Evolutionary conservation across 2,888 invertebrate genomes (phyloP), one percentile per base, ranked within the genome.

Genomic region (Lithophane semibrunnea): DNA sequence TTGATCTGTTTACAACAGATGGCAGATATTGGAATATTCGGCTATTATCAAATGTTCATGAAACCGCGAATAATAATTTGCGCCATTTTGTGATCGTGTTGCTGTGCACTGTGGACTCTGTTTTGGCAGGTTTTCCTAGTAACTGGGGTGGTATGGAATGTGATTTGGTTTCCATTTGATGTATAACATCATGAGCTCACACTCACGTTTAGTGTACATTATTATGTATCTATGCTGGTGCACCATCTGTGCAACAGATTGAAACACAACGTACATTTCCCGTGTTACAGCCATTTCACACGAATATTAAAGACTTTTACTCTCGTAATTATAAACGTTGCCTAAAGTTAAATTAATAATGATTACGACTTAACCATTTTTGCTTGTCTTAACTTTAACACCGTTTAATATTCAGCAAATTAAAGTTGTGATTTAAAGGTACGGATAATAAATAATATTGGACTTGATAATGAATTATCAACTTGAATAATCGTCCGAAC

Each of bases 1-100:
- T 66, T 54, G 24, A 58, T 54, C 66, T 63, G n/a, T 63, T 42
- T n/a, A 75, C 82, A 81, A 58, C 21, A 16, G n/a, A 75, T 13
- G 18, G n/a, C 13, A n/a, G 54, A 29, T 81, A 65, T 54, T 49
- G 60, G 8, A 47, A 49, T n/a, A 49, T 56, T 61, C 58, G 2
- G 7, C 5, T 49, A 29, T 37, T 58, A 73, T 21, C 60, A n/a
- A 70, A 52, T 61, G 9, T 52, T 69, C 44, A 47, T 61, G 49
- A 77, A 52, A 47, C 44, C 29, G 24, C 60, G 37, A 54, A 44
- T 60, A 18, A 44, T 60, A 18, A 60, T 69, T 7, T 29, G n/a
- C 52, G n/a, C 49, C 29, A 60, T 60, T 52, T 18, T 44, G 42
- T 29, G 42, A 37, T 16, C 1, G 16, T 42, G 8, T 67, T 21